Evolutionary conservation across 2,888 invertebrate genomes (phyloP).

Genomic region (Thymelicus sylvestris): DNA sequence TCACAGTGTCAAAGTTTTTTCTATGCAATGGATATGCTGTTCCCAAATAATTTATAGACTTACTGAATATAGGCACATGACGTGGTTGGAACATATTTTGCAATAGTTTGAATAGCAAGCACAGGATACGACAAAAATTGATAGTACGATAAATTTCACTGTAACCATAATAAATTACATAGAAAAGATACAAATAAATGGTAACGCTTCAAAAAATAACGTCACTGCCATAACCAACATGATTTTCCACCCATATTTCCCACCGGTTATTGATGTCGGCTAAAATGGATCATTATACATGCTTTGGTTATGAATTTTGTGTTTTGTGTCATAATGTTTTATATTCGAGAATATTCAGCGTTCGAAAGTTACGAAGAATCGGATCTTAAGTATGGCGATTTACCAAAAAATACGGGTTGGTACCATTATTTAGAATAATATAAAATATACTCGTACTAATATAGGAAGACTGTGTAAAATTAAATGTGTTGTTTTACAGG

Average conservation of each 20-base stretch:
- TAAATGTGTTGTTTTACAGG: slow-evolving; percentile 5
- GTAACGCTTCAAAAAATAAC: slow-evolving; percentile 35
- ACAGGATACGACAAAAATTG: slow-evolving; percentile 49
- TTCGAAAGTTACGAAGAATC: slow-evolving; percentile 5
- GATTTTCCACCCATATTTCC: slow-evolving; percentile 43
- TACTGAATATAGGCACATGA: slow-evolving; percentile 67
- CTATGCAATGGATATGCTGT: neutral
- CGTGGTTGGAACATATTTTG: slow-evolving; percentile 67
- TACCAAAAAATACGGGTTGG: neutral
- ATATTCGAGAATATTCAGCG: neutral
- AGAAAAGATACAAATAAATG: slow-evolving; percentile 46
- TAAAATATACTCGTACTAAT: neutral
- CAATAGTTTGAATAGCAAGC: slow-evolving; percentile 54
- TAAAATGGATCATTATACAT: slow-evolving; percentile 63
- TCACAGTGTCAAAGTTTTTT: no score
- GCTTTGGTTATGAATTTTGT: slow-evolving; percentile 74
- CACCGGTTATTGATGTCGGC: slow-evolving; percentile 37
- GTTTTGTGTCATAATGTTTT: slow-evolving; percentile 63
- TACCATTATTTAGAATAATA: neutral
- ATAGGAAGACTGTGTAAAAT: neutral
- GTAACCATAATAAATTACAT: slow-evolving; percentile 66
- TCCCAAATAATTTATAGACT: slow-evolving; percentile 35
- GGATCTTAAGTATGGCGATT: slow-evolving; percentile 1
- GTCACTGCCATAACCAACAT: slow-evolving; percentile 49
- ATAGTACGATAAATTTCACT: slow-evolving; percentile 67